These are phyloP conservation scores for Notiomystis cincta DNA, from an alignment of 2,113 vertebrate genomes.

Conservation along the genomic window DNA sequence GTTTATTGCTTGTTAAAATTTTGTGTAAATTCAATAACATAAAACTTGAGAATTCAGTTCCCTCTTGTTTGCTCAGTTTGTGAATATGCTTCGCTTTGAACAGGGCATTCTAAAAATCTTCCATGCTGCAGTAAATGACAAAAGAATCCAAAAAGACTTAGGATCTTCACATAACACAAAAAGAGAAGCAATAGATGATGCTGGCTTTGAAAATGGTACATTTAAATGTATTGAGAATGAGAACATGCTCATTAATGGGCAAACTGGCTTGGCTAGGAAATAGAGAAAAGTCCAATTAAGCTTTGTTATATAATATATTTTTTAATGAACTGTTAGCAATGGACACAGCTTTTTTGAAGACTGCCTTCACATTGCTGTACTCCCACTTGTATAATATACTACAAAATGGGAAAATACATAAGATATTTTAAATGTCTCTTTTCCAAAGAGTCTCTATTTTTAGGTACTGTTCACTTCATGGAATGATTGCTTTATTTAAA, in stretches of 20 bases:
- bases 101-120: background rate
- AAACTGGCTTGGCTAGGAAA: background rate
- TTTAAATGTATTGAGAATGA: background rate
- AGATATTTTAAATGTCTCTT: background rate
- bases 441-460: constrained; percentile 9
- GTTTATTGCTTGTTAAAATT: constrained; percentile 1
- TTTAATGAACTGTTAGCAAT: background rate
- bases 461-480: constrained; percentile 4
- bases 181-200: background rate
- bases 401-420: background rate
- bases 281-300: background rate
- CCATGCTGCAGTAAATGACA: background rate
- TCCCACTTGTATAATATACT: background rate
- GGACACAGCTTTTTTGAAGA: background rate
- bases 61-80: background rate
- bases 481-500: constrained; percentile 53
- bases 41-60: background rate
- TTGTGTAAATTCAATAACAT: background rate
- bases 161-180: background rate
- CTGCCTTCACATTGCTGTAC: background rate
- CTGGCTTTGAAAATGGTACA: background rate
- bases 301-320: background rate
- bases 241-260: background rate
- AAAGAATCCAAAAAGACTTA: background rate
- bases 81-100: background rate